Evolutionary conservation across 2,888 invertebrate genomes (phyloP), one percentile per base, ranked within the genome.

Genomic region (Sepiola atlantica): DNA sequence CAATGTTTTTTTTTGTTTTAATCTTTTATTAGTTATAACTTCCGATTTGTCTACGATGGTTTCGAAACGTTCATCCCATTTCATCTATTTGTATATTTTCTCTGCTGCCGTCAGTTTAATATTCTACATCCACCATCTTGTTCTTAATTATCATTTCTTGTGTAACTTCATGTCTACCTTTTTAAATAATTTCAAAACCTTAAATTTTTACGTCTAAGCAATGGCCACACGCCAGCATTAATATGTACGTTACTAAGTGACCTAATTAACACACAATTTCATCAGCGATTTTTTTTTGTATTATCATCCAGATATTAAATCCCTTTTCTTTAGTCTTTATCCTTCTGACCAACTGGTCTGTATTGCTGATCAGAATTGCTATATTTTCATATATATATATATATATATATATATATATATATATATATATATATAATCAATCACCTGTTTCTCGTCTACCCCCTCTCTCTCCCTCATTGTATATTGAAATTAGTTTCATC

Each of bases 101-200:
- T 12, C 77, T 77, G 12, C 28, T 77, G 28, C 77, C 77, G 16
- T 77, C 10, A n/a, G 0, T n/a, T 12, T 77, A n/a, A 77, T n/a
- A 61, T 61, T 24, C 28, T 28, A 28, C 77, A 77, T 77, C 77
- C 77, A n/a, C 77, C 77, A 77, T 77, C 28, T 77, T 77, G 77
- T 77, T 28, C 77, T 77, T 77, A 61, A 77, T 77, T 77, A 77
- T 77, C 77, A 77, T 77, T 77, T 77, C 77, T 77, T 77, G 77
- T n/a, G 77, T 77, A 77, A 77, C 28, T 77, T 77, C 77, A 77
- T 77, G 77, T 77, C 28, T 16, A 28, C 28, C 28, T 77, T 77
- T 77, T 77, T 12, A n/a, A 77, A 77, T 77, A n/a, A 77, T n/a
- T 77, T 77, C 14, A 12, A 77, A 77, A 77, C 77, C 77, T 77